Evolutionary conservation across 2,113 vertebrate genomes (phyloP), one percentile per base, ranked within the genome.

Genomic region (Entosphenus tridentatus): DNA sequence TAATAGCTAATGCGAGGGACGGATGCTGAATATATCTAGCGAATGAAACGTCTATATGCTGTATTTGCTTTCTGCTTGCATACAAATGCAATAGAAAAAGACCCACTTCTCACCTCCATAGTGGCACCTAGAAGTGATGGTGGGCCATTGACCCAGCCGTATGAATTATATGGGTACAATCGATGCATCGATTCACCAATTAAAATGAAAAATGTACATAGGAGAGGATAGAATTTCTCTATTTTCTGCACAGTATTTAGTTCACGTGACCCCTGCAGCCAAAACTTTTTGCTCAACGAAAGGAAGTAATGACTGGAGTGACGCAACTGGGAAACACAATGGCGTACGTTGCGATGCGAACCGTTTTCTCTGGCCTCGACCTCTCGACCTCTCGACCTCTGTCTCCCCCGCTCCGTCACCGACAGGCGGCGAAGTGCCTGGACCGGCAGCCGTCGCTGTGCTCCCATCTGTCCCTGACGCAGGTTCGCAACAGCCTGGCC

Each of bases 401-500:
- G 13, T 55, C 55, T 59, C 21, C 54, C 62, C 39, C 12, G 9
- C 2, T 70, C 39, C 57, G 11, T 73, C 69, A 65, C 55, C 72
- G 58, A 2, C 71, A 97, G 93, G 81, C 83, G 2, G 80, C 84
- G 21, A 95, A 89, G 76, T 87, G 89, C 75, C 78, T 91, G 75
- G 93, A 93, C 18, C 82, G 83, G 0, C 85, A 96, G 75, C 84
- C 89, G 55, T 95, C 88, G 75, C 80, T 95, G 2, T 95, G 87
- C 76, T 91, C 93, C 0, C 91, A 96, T 77, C 80, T 93, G 62
- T 93, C 93, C 10, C 88, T 98, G 84, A 88, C 84, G 80, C 89
- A 96, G 77, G 91, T 98, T 87, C 87, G 93, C 72, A 98, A 95
- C 80, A 98, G 88, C 57, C 87, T 98, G 80, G 86, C 85, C 55